Evolutionary conservation across 2,797 vertebrate genomes (phyloP).

Genomic region (Paguma larvata): DNA sequence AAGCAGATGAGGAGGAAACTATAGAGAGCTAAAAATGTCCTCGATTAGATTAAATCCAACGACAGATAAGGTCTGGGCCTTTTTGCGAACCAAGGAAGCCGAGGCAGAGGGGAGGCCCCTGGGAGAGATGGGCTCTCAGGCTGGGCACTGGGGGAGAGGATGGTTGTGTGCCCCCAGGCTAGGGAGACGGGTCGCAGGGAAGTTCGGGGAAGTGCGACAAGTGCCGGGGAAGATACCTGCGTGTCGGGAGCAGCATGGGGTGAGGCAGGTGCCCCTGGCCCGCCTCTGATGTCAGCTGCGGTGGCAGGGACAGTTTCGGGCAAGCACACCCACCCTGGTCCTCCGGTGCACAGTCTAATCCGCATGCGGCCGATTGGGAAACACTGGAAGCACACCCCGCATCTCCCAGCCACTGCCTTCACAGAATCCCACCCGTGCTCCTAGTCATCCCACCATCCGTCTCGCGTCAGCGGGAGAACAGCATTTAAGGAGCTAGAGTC

Average conservation of each 20-base stretch:
- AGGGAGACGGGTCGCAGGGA: background rate
- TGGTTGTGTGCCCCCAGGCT: background rate
- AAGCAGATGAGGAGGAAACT: conserved; percentile 12
- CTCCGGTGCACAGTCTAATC: background rate
- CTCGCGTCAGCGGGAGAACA: background rate
- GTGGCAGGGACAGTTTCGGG: background rate
- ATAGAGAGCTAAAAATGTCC: background rate
- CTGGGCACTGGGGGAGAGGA: background rate
- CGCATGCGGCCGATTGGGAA: too few relatives aligned
- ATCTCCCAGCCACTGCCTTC: background rate
- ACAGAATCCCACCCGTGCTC: background rate
- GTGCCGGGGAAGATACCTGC: background rate
- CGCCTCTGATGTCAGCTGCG: background rate
- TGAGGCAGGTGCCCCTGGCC: background rate
- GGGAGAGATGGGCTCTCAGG: background rate
- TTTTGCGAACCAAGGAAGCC: background rate
- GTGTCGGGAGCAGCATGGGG: background rate
- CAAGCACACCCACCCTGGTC: background rate
- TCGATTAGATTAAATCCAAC: background rate
- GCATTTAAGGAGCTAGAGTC: background rate
- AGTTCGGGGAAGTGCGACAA: background rate
- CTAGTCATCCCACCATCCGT: background rate
- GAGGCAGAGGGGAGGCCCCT: background rate
- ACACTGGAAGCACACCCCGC: background rate
- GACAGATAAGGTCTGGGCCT: background rate